Evolutionary conservation across 1,140 invertebrate species (phyloP).

Genomic region (Archegozetes longisetosus): DNA sequence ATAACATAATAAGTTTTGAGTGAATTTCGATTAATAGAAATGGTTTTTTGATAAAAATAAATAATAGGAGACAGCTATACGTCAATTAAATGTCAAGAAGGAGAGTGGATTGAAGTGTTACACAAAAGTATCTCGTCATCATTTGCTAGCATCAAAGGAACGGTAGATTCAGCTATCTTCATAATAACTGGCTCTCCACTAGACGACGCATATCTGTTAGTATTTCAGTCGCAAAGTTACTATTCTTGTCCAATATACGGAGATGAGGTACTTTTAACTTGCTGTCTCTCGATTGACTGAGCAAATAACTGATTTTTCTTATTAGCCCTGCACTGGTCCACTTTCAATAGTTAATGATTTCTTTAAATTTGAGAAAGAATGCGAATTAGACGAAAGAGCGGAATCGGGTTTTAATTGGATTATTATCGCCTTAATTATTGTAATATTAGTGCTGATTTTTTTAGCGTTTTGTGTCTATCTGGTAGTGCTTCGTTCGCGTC

Average conservation of each 20-base stretch:
- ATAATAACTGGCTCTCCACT: background rate
- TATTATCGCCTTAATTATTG: background rate
- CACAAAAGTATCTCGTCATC: background rate
- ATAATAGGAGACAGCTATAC: background rate
- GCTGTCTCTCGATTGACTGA: too few species aligned
- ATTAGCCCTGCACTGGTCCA: slow-evolving; percentile 8
- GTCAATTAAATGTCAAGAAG: slow-evolving; percentile 1
- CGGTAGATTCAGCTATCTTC: background rate
- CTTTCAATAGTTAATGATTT: slow-evolving; percentile 2
- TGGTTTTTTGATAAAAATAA: background rate
- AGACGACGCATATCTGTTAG: background rate
- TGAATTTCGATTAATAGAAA: background rate
- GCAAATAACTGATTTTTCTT: too few species aligned
- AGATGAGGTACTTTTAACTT: background rate
- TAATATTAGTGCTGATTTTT: background rate
- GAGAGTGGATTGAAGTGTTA: background rate
- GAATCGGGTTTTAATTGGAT: background rate
- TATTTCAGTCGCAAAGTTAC: slow-evolving; percentile 1
- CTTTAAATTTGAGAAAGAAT: slow-evolving; percentile 2
- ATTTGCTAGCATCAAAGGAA: background rate
- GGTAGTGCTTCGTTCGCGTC: background rate
- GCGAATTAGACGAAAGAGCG: background rate
- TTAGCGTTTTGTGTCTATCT: background rate
- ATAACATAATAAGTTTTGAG: background rate
- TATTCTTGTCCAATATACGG: background rate